These are phyloP conservation scores for Agonopterix alstromeriana DNA, from an alignment of 2,888 invertebrate genomes.

Conservation along the genomic window DNA sequence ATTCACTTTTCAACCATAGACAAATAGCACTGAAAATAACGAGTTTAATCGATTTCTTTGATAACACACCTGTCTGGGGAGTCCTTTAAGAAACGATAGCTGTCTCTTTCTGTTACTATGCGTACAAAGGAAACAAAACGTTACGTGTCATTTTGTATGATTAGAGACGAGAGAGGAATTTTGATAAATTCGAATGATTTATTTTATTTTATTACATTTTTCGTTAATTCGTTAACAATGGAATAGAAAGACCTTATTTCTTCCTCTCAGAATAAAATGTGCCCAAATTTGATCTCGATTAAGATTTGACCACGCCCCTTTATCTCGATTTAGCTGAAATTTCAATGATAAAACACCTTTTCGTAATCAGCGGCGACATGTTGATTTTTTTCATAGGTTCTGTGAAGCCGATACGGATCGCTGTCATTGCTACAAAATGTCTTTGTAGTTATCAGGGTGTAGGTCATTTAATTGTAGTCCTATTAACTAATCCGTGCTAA, in stretches of 20 bases:
- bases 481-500: constrained; percentile 64
- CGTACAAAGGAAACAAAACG: no score
- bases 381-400: constrained; percentile 75
- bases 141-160: no score
- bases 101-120: no score
- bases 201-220: no score
- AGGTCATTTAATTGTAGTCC: constrained; percentile 71
- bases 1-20: constrained; percentile 5
- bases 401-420: constrained; percentile 75
- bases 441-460: constrained; percentile 76
- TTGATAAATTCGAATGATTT: no score
- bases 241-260: background rate
- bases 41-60: no score
- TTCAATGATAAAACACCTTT: constrained; percentile 62
- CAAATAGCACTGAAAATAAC: background rate
- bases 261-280: background rate
- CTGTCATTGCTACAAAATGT: constrained; percentile 76
- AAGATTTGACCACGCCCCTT: constrained; percentile 45
- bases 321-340: constrained; percentile 46
- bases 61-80: no score
- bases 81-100: no score
- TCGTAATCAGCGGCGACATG: constrained; percentile 69
- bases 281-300: constrained; percentile 33
- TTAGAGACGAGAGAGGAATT: no score
- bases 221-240: no score